phyloP scores from a whole-genome alignment of 92 coral and sea anemone genomes.

The Montipora capitata region DNA sequence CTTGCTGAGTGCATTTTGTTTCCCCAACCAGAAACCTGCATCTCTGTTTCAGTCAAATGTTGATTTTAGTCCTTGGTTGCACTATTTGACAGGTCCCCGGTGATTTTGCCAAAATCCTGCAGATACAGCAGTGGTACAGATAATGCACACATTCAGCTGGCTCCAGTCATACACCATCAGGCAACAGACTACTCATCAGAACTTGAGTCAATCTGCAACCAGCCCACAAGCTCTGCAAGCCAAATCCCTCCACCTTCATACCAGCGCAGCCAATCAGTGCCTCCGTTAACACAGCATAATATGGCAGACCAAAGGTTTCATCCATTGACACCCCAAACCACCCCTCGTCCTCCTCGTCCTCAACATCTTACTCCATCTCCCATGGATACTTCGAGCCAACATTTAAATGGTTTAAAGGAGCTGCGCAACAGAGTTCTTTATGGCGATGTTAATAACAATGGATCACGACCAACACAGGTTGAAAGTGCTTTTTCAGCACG shows the following conservation, averaged over 20 bases:
- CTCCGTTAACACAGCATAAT: slow-evolving; percentile 95
- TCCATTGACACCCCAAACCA: slow-evolving; percentile 98
- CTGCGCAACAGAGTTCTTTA: slow-evolving; percentile 95
- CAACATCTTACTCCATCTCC: slow-evolving; percentile 90
- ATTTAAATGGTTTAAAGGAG: slow-evolving; percentile 93
- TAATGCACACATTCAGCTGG: slow-evolving; percentile 71
- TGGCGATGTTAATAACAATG: slow-evolving; percentile 98
- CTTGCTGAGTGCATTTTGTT: background rate
- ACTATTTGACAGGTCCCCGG: slow-evolving; percentile 41
- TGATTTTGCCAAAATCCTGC: slow-evolving; percentile 75
- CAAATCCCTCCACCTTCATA: slow-evolving; percentile 85
- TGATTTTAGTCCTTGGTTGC: slow-evolving; percentile 7
- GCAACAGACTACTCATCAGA: slow-evolving; percentile 89
- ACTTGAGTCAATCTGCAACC: slow-evolving; percentile 89
- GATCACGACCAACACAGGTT: slow-evolving; percentile 84
- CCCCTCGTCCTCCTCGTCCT: slow-evolving; percentile 86
- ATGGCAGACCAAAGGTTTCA: slow-evolving; percentile 87
- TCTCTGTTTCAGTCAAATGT: background rate
- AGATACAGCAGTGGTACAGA: slow-evolving; percentile 83
- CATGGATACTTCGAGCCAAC: slow-evolving; percentile 88
- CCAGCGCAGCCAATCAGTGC: slow-evolving; percentile 98
- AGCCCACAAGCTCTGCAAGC: slow-evolving; percentile 69
- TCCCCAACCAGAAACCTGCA: background rate
- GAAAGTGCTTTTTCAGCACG: slow-evolving; percentile 90
- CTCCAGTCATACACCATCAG: slow-evolving; percentile 74